Base-by-base conservation (phyloP, 2,888 invertebrate genomes). In the Epiperipatus broadwayi region DNA sequence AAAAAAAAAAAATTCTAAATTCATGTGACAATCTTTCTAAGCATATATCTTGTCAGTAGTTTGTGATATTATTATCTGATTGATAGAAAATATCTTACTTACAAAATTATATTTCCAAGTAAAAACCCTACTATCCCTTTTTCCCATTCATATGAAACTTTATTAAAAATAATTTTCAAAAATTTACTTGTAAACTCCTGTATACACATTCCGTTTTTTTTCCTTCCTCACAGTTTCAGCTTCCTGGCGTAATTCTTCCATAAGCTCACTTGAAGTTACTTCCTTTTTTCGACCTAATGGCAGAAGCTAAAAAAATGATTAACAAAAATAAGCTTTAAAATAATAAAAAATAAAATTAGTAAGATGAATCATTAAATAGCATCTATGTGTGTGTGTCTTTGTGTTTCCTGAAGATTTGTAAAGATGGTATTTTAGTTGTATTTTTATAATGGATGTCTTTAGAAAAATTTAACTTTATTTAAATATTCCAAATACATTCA, bases 191-290 rank as follows among this genome's bases (percentile, higher is more conserved):
- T 83, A 78, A 45, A 83, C 72, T 3, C 83, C 81, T 2, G 79
- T 75, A 54, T 76, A 73, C 1, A 73, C 73, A 53, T 73, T 79
- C 34, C 80, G 67, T 55, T 83, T 83, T 59, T 80, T 80, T 52
- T 79, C 78, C 53, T 78, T 80, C 39, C 80, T 61, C n/a, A 77
- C 55, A 10, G 71, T 70, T 38, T 83, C 78, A 0, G 83, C 83
- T 54, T 83, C 81, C 0, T 66, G 64, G 38, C 74, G 70, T 18
- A 84, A 63, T 48, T 70, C 70, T 32, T 67, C 60, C 52, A 78
- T 73, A 18, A 81, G 61, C 45, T 72, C 69, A 32, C 69, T 69
- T 0, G 76, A 81, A 0, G 72, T 67, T 50, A 69, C 68, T 1
- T 62, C 61, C 47, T 66, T 68, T 10, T 61, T 54, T 42, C 72